phyloP scores from a whole-genome alignment of 1,140 invertebrate species.

The Venturia canescens region DNA sequence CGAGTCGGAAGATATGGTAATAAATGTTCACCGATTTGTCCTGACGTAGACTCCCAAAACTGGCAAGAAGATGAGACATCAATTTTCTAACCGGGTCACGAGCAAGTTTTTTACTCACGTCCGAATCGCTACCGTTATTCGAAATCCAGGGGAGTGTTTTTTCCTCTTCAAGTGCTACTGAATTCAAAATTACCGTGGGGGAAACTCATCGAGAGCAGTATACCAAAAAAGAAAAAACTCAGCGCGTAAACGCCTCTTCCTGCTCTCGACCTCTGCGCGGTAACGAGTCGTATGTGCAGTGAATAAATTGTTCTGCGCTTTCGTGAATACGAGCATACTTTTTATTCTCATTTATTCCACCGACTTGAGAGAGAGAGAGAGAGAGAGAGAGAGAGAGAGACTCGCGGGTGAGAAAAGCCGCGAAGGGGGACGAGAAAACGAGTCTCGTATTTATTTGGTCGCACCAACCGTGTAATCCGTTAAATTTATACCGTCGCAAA shows the following conservation, averaged over 20 bases:
- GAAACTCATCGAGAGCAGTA: background rate
- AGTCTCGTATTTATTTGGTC: constrained; percentile 63
- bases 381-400: background rate
- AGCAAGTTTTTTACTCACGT: constrained; percentile 39
- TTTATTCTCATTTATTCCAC: background rate
- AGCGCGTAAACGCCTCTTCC: background rate
- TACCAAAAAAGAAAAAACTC: background rate
- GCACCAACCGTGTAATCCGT: constrained; percentile 55
- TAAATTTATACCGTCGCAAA: constrained; percentile 66
- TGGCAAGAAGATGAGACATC: background rate
- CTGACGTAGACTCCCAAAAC: too few relatives aligned
- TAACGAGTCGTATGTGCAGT: constrained; percentile 31
- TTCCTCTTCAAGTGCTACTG: background rate
- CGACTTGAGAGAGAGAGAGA: too few relatives aligned
- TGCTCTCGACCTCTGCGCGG: constrained; percentile 3
- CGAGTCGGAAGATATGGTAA: background rate
- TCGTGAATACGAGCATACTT: background rate
- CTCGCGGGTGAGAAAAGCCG: background rate
- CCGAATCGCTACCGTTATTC: background rate
- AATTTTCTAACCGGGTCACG: constrained; percentile 24
- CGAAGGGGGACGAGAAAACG: constrained; percentile 21
- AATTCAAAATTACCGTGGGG: background rate
- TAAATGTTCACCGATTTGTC: constrained; percentile 34
- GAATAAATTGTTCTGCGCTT: constrained; percentile 27
- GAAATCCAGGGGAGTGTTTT: background rate